phyloP scores from a whole-genome alignment of 2,797 vertebrate species.

The Alosa sapidissima region DNA sequence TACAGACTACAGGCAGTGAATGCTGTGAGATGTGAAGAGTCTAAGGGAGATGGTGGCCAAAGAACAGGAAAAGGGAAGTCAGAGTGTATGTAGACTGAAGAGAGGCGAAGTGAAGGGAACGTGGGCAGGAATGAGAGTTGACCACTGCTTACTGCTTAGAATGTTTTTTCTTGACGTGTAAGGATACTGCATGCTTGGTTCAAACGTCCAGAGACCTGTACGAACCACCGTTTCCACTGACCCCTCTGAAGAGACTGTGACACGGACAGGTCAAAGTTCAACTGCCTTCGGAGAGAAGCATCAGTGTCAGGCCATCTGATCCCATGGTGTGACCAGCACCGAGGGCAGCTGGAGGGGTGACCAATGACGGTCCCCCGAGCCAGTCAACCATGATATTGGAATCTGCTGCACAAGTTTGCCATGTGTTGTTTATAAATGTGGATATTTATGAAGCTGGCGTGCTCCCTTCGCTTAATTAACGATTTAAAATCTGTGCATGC shows the following conservation, averaged over 20 bases:
- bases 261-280: not conserved
- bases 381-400: not conserved
- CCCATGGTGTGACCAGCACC: not conserved
- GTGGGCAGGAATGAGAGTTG: not conserved
- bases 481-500: not conserved
- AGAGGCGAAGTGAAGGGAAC: not conserved
- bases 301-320: not conserved
- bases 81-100: not conserved
- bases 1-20: not conserved
- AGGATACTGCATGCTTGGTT: not conserved
- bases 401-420: constrained; percentile 25
- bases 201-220: not conserved
- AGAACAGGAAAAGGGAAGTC: not conserved
- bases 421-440: constrained; percentile 25
- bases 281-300: not conserved
- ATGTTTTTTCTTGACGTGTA: not conserved
- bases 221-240: not conserved
- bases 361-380: not conserved
- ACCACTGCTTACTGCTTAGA: not conserved
- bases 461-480: constrained; percentile 20
- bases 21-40: not conserved
- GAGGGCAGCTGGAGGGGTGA: not conserved
- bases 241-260: not conserved
- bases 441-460: constrained; percentile 11
- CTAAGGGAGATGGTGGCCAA: not conserved